Conservation (phyloP, 2,113 vertebrate genomes). For the Brevimyrus niger region DNA sequence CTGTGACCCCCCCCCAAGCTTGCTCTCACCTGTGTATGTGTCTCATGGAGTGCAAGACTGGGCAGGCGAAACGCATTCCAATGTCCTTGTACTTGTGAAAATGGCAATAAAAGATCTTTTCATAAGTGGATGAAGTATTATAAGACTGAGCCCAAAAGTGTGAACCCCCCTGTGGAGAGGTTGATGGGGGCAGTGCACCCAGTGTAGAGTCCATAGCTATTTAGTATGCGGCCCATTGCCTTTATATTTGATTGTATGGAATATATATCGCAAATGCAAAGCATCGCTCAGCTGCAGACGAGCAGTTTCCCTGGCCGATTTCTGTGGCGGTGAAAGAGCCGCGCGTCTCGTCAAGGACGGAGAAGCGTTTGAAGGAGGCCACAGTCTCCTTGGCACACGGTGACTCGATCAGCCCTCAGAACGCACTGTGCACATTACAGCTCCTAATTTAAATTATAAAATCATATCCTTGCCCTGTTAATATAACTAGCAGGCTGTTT, state of each 20-base stretch:
- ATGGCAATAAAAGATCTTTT: not conserved
- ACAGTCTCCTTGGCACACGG: not conserved
- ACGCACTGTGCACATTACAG: not conserved
- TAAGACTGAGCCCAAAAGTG: not conserved
- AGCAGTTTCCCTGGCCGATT: not conserved
- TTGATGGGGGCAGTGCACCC: not conserved
- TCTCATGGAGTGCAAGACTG: not conserved
- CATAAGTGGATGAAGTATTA: not conserved
- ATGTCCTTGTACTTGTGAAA: not conserved
- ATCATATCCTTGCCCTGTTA: conserved; percentile 13
- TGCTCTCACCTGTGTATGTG: not conserved
- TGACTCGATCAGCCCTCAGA: conserved; percentile 3
- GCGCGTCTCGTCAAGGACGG: not conserved
- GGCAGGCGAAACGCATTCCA: not conserved
- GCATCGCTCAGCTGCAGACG: not conserved
- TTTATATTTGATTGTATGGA: not conserved
- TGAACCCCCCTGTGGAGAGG: not conserved
- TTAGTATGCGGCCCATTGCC: conserved; percentile 1
- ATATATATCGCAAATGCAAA: not conserved
- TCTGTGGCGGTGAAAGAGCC: not conserved
- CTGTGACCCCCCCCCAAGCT: not conserved
- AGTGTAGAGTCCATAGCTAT: not conserved
- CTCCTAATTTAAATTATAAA: conserved; percentile 9
- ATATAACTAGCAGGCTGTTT: not conserved
- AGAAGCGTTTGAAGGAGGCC: not conserved